Percentiles rank a stretch among this genome's conserved stretches.
Conservation (phyloP, 1,140 invertebrate genomes). For the Lamellibrachia luymesi region DNA sequence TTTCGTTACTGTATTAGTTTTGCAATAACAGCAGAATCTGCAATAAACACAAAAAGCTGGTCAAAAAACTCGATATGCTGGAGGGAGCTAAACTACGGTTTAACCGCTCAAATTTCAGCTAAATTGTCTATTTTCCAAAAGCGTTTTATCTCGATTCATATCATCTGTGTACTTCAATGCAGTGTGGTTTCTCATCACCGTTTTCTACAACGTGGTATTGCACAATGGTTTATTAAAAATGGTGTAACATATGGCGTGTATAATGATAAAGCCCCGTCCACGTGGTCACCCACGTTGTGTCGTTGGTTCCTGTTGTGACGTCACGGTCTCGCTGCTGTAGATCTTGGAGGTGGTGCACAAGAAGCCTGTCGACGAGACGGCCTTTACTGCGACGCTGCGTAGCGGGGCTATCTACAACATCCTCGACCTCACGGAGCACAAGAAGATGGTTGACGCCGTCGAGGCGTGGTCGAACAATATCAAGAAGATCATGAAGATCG, state of each 20-base stretch:
- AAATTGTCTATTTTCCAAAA: background rate
- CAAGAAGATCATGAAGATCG: slow-evolving; percentile 26
- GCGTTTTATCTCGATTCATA: background rate
- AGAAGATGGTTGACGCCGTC: slow-evolving; percentile 25
- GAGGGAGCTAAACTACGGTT: too few species aligned
- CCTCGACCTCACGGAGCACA: slow-evolving; percentile 23
- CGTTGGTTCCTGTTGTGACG: background rate
- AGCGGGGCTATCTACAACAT: slow-evolving; percentile 27
- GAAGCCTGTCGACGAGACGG: slow-evolving; percentile 28
- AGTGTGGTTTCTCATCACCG: background rate
- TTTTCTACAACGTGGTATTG: background rate
- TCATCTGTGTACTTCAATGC: background rate
- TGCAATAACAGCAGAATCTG: background rate
- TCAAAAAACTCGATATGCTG: too few species aligned
- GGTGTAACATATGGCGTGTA: background rate
- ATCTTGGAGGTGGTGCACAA: slow-evolving; percentile 30
- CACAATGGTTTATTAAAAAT: background rate
- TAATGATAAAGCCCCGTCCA: background rate
- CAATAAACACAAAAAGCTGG: background rate
- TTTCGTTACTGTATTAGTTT: too few species aligned
- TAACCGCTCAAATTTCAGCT: background rate
- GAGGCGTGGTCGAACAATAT: slow-evolving; percentile 22
- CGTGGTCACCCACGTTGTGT: background rate
- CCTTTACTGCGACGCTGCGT: slow-evolving; percentile 28
- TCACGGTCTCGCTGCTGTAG: background rate